A percentile compares a stretch with the other conserved stretches of the same genome.
Evolutionary conservation across 2,113 vertebrate genomes (phyloP).

Genomic region (Labeo catla): DNA sequence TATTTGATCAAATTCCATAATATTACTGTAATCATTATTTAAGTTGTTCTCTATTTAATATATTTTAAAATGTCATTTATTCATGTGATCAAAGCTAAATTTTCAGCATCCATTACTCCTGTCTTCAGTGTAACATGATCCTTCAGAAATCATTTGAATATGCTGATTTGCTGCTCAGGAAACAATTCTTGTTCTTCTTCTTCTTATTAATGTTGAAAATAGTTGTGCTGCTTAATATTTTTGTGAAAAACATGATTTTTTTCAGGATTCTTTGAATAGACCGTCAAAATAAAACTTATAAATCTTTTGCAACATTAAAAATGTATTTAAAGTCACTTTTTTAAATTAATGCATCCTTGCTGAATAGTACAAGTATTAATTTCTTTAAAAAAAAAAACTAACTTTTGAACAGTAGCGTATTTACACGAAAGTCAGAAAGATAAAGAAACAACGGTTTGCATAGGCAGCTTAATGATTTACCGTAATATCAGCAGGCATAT

Average conservation of each 20-base stretch:
- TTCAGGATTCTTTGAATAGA: background rate
- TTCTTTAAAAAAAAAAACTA: background rate
- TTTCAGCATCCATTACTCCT: background rate
- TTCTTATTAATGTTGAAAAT: background rate
- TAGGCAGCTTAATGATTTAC: background rate
- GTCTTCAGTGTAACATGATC: background rate
- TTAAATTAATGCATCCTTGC: background rate
- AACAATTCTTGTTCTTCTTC: background rate
- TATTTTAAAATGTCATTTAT: background rate
- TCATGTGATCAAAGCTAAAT: background rate
- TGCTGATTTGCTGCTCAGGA: background rate
- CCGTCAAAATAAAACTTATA: background rate
- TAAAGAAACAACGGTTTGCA: background rate
- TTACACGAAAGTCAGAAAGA: background rate
- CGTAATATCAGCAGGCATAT: background rate
- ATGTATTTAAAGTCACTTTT: background rate
- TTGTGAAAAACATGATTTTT: background rate
- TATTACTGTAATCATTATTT: background rate
- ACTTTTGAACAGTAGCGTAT: background rate
- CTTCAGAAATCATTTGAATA: background rate
- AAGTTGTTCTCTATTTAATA: background rate
- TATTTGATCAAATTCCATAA: background rate
- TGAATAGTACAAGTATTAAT: background rate
- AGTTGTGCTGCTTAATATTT: background rate
- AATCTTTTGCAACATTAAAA: background rate